phyloP scores from a whole-genome alignment of 1,140 invertebrate species.

The Olivierus martensii region DNA sequence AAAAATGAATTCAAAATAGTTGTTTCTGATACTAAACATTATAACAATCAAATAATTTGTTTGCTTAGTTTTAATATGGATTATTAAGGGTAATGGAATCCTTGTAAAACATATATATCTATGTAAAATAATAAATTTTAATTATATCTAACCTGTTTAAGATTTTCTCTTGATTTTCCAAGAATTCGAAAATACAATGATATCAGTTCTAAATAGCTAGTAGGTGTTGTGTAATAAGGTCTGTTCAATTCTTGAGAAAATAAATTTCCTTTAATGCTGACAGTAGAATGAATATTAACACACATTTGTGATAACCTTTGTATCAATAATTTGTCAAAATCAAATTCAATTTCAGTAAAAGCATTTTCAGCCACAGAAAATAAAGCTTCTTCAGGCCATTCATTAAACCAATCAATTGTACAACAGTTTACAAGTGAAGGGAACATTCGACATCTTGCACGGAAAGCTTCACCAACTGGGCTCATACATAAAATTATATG shows the following conservation, averaged over 20 bases:
- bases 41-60: no score
- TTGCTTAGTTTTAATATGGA: no score
- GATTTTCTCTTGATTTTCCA: conserved; percentile 12
- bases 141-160: no score
- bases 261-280: conserved; percentile 52
- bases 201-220: conserved; percentile 73
- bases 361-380: conserved; percentile 55
- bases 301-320: conserved; percentile 41
- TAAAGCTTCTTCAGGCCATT: conserved; percentile 40
- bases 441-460: conserved; percentile 74
- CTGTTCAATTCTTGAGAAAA: conserved; percentile 68
- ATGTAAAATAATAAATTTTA: no score
- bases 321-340: conserved; percentile 29
- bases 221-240: conserved; percentile 76
- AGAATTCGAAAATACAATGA: conserved; percentile 56
- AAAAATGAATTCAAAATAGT: no score
- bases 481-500: conserved; percentile 80
- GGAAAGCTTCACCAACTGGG: conserved; percentile 74
- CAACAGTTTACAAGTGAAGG: conserved; percentile 60
- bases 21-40: no score
- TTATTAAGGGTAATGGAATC: no score
- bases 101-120: no score
- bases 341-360: conserved; percentile 25
- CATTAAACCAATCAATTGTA: conserved; percentile 41
- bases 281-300: conserved; percentile 46